Base-by-base conservation (phyloP, 2,797 vertebrate species). In the Falco naumanni region DNA sequence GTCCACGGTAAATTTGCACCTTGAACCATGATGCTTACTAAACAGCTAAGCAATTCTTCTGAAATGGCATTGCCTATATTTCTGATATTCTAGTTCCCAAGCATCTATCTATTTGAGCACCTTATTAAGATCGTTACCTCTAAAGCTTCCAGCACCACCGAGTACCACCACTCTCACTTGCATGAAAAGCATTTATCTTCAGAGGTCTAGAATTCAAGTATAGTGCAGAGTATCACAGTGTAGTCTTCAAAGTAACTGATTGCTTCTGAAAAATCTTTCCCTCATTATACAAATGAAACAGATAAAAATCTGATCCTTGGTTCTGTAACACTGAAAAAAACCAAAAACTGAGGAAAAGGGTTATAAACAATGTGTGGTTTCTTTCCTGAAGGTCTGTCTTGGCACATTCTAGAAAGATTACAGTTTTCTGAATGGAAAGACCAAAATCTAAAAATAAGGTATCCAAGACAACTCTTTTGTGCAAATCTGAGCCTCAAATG, bases 291-390 rank as follows among this genome's bases (percentile, higher is more conserved):
- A 3, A 34, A 9, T 2, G 21, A 18, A 87, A 37, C 60, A 71
- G 5, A 45, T 54, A 54, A 90, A 70, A 83, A 60, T 28, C 28
- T 54, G 39, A 22, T 43, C 51, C 21, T 64, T 34, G 24, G 11
- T n/a, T 77, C 43, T 37, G 34, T 5, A 48, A 28, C 3, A 5
- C 0, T 12, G 37, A 2, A 7, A 8, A 16, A 6, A 15, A 34
- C 61, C 20, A 17, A 5, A 51, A 41, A 19, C 11, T 1, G 20
- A 90, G 21, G 29, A 72, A 86, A 70, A 45, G 34, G 11, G 3
- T 83, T 25, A 3, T 2, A 57, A 72, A 13, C 33, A 50, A 10
- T 3, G 17, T 57, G 47, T 37, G 43, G 69, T 56, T 72, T 31
- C 76, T 61, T 33, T 17, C 53, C 31, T 26, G 19, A n/a, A 65